These are phyloP conservation scores for Caenorhabditis elegans DNA, from an alignment of 1,140 invertebrate genomes.

Conservation along the genomic window DNA sequence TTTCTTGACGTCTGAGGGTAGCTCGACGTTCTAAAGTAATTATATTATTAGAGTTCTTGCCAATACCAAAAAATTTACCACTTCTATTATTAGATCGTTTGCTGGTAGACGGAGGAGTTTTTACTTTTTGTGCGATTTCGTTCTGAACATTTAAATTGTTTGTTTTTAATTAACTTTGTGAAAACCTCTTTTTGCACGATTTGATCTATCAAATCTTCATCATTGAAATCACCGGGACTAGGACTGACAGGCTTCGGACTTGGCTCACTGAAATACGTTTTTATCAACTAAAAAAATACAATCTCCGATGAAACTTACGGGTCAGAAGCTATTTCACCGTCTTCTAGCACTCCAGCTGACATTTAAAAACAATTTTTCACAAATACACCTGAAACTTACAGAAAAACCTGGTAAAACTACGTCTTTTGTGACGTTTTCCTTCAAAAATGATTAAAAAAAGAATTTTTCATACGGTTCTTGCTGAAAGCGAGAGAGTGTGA, in stretches of 20 bases:
- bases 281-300: no score
- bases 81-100: not conserved
- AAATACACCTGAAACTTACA: not conserved
- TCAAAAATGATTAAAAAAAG: not conserved
- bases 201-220: not conserved
- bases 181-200: not conserved
- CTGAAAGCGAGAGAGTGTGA: not conserved
- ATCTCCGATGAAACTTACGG: not conserved
- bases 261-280: not conserved
- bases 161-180: not conserved
- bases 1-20: not conserved
- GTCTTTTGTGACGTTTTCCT: not conserved
- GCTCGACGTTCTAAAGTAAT: not conserved
- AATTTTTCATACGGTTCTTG: no score
- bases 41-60: no score
- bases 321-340: not conserved
- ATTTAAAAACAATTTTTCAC: not conserved
- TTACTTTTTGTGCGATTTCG: not conserved
- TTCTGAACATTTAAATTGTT: not conserved
- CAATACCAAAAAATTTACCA: not conserved
- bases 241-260: not conserved
- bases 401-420: not conserved
- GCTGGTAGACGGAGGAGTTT: no score
- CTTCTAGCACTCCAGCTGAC: not conserved
- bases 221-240: not conserved